Evolutionary conservation across 2,113 vertebrate species (phyloP), one percentile per base, ranked within the genome.

Genomic region (Notothenia rossii): DNA sequence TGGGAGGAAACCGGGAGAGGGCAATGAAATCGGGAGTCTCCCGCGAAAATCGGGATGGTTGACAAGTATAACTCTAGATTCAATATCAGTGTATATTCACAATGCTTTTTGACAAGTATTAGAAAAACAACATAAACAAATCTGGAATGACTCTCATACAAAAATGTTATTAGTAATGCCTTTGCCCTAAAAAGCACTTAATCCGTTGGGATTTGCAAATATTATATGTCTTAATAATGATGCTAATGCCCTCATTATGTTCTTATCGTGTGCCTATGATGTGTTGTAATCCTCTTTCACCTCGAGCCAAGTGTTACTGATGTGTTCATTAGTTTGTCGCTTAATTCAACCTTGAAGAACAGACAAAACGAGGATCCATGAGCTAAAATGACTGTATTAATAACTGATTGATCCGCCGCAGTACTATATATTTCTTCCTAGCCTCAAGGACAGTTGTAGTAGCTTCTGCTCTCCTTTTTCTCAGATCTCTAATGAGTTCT

Each of bases 241-340:
- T 22, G 79, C 86, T 90, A 90, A 91, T 85, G 70, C 64, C 81
- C 87, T 92, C 82, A 91, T 92, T 87, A 92, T 89, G 87, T 66
- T 85, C 77, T 88, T 88, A 88, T 89, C 79, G 25, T 73, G 72
- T 80, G 63, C 86, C 80, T 75, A 72, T 81, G 82, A 90, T 89
- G 85, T 83, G 70, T 43, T 85, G 46, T 90, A 88, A 89, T 90
- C 85, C 87, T 79, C 74, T 78, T 82, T 88, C 75, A 86, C 82
- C 83, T 86, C 77, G 48, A 87, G 90, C 80, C 82, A 73, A 83
- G 81, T 75, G 81, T 77, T 77, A 79, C 80, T 83, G 84, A 90
- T 89, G 84, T 79, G 61, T 84, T 87, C 80, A 90, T 91, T 88
- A 89, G 84, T 75, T 73, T 2, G 36, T 17, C 48, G 48, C 61